Evolutionary conservation across 2,113 vertebrate species (phyloP), one percentile per base, ranked within the genome.

Genomic region (Saccopteryx bilineata): DNA sequence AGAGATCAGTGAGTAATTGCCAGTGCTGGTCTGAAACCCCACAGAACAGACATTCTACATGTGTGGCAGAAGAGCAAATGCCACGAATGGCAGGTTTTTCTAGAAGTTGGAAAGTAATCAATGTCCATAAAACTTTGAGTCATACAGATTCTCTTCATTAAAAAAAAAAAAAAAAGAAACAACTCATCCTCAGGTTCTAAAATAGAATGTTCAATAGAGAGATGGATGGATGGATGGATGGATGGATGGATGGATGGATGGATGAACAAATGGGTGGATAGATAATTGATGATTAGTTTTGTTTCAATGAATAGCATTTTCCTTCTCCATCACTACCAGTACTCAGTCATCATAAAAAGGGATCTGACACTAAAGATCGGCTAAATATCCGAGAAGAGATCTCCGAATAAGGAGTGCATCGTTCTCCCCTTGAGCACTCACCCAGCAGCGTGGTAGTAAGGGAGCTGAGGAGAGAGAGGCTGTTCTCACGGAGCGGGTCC

Each of bases 401-500:
- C 61, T 71, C 23, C 39, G 19, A 21, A 18, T 17, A 39, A 83
- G 28, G 24, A 80, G 48, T 52, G 28, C 9, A 9, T 50, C 14
- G 31, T 56, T 60, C 63, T 65, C 26, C 94, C 33, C 26, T 26
- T 7, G 9, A 4, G 4, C 18, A 33, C 31, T 58, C 87, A 33
- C 65, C 52, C 46, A 6, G 28, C 39, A 72, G 61, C 39, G 33
- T 0, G 18, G 56, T 17, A 56, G 46, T 3, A 33, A 10, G 14
- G n/a, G 80, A 39, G 11, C 48, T 15, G 39, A 74, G 71, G 9
- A 52, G 33, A 68, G 17, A 92, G 79, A 46, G 8, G 33, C 26
- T 31, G 2, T 5, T 17, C 28, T 52, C 5, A 0, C 0, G 31
- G 3, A 26, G 11, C 13, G 10, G 28, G 39, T 31, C 23, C 46